Conservation (phyloP, 2,113 vertebrate species). For the Xenopus borealis region DNA sequence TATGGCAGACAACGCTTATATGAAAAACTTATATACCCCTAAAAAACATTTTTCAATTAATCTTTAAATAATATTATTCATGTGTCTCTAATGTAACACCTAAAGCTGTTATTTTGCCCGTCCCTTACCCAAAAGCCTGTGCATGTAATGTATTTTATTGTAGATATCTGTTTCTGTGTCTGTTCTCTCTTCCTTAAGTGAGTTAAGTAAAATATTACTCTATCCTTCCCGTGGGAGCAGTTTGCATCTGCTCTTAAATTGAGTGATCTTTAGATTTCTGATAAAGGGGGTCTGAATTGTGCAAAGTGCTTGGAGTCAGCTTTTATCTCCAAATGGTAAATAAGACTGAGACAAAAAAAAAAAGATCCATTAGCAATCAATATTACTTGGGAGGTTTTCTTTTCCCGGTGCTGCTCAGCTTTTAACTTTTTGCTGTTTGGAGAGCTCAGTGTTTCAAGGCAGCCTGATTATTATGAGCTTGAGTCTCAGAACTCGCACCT, state of each 20-base stretch:
- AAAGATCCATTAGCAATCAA: slow-evolving; percentile 56
- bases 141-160: too few relatives aligned
- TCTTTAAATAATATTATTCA: too few relatives aligned
- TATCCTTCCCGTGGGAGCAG: slow-evolving; percentile 53
- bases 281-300: slow-evolving; percentile 49
- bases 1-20: too few relatives aligned
- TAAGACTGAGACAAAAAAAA: slow-evolving; percentile 57
- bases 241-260: slow-evolving; percentile 62
- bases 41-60: too few relatives aligned
- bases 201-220: slow-evolving; percentile 53
- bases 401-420: slow-evolving; percentile 48
- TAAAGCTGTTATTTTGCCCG: neutral
- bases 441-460: slow-evolving; percentile 2
- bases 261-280: slow-evolving; percentile 62
- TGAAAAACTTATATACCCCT: too few relatives aligned
- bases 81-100: neutral
- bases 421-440: slow-evolving; percentile 3
- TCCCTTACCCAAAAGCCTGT: slow-evolving; percentile 39
- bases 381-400: slow-evolving; percentile 52
- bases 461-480: too few relatives aligned
- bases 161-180: slow-evolving; percentile 26
- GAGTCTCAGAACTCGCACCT: too few relatives aligned
- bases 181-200: slow-evolving; percentile 53
- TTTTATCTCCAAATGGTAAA: slow-evolving; percentile 59
- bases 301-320: slow-evolving; percentile 58